Evolutionary conservation across 1,140 invertebrate species (phyloP).

Genomic region (Magallana ariakensis): DNA sequence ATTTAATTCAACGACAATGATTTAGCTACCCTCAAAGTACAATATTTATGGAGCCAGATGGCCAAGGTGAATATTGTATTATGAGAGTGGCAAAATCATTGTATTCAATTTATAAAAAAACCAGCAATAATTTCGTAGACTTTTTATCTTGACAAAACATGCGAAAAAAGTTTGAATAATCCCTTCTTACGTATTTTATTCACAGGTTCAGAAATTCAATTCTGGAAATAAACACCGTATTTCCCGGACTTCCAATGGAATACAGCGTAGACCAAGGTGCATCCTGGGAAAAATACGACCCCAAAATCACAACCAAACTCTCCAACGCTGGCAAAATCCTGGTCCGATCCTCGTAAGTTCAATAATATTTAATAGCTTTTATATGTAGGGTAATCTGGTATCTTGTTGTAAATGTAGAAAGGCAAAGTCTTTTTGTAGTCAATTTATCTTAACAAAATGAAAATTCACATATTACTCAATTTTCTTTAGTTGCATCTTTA

Average conservation of each 20-base stretch:
- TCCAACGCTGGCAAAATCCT: background rate
- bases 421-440: no score
- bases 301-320: constrained; percentile 11
- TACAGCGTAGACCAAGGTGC: constrained; percentile 66
- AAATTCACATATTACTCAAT: no score
- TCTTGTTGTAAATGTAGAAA: background rate
- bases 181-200: background rate
- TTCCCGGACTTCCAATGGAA: constrained; percentile 64
- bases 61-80: no score
- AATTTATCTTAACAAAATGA: no score
- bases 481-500: background rate
- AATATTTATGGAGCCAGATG: no score
- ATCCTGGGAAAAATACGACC: constrained; percentile 61
- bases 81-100: no score
- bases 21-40: no score
- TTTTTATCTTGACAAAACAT: no score
- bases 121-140: no score
- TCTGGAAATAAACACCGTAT: constrained; percentile 1
- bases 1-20: no score
- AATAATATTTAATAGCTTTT: background rate
- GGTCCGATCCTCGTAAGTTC: background rate
- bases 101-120: no score
- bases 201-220: background rate
- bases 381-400: background rate
- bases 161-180: no score